Evolutionary conservation across 1,140 invertebrate genomes (phyloP), one percentile per base, ranked within the genome.

Genomic region (Metaphire vulgaris): DNA sequence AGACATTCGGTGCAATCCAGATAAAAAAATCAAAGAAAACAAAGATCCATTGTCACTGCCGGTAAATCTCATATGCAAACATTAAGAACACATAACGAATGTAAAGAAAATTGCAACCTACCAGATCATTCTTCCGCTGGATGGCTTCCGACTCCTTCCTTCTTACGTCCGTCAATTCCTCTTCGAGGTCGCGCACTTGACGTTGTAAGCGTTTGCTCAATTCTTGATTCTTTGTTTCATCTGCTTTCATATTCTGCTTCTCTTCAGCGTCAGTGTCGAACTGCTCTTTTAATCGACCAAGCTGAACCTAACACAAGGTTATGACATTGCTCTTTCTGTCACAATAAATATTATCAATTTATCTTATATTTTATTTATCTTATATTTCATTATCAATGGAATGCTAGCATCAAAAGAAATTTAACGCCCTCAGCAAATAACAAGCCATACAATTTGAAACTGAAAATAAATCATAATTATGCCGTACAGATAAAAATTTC

Each of bases 181-280:
- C 93, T 77, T 91, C 89, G 1, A 90, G 83, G 75, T 94, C 92
- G 33, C 92, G 88, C 29, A 90, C 65, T 79, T 89, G 87, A 75
- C 92, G 86, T 81, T 93, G 91, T 2, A 91, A 83, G 83, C 92
- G 91, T 78, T 92, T 89, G 21, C 90, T 87, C 30, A 90, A 88
- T 76, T 97, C 94, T 77, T 92, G 91, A 1, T 90, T 89, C 28
- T 90, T 89, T 80, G 90, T 89, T 82, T 96, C 94, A 26, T 91
- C 90, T 0, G 89, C 87, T 77, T 90, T 89, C 0, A 92, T 87
- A 26, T 89, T 86, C 0, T 90, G 90, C 1, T 91, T 88, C 81
- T 96, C 94, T 16, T 89, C 88, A 76, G 91, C 90, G 16, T 93
- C 82, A 79, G 91, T 91, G 33, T 96, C 94, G 41, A 93, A 88